Evolutionary conservation across 2,797 vertebrate species (phyloP), one percentile per base, ranked within the genome.

Genomic region (Artibeus lituratus): DNA sequence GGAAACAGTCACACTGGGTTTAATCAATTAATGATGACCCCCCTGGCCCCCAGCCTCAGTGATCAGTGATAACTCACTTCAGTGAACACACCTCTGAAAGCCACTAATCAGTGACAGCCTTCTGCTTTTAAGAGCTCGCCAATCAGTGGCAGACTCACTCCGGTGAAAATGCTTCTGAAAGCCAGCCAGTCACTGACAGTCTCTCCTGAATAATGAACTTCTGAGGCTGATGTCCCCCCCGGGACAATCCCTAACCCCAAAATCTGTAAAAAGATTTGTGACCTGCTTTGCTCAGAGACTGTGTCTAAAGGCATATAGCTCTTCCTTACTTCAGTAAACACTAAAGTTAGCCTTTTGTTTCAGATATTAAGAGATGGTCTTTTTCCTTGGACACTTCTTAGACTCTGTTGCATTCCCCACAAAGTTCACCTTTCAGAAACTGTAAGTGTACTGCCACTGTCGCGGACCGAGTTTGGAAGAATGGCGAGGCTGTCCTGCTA

Each of bases 51-150:
- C 7, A 24, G 53, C 92, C 47, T 95, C 92, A 82, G 83, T 53
- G 59, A 93, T 73, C 88, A 97, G 10, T 83, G 88, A 86, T 51
- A 80, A 81, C 24, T 90, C 55, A 77, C 14, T 76, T 95, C 85
- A 94, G 59, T 55, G 67, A 81, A 78, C 11, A 87, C 11, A 73
- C 32, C 44, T 85, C 65, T 55, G 35, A 93, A 90, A 94, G 77
- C n/a, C 67, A 42, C 51, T 73, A 15, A 69, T 35, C 87, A 42
- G 72, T 11, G 47, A 62, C 42, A 94, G 49, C 57, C 35, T 73
- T 65, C 32, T 53, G 15, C 16, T 74, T 94, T 32, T 85, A 67
- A 90, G 86, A 91, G 67, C 1, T 59, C 65, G 70, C 77, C 81
- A 42, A n/a, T 37, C 44, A 35, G 70, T 77, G 62, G 76, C 37